phyloP scores from a whole-genome alignment of 2,797 vertebrate genomes.

The Poeciliopsis paucimaculata region DNA sequence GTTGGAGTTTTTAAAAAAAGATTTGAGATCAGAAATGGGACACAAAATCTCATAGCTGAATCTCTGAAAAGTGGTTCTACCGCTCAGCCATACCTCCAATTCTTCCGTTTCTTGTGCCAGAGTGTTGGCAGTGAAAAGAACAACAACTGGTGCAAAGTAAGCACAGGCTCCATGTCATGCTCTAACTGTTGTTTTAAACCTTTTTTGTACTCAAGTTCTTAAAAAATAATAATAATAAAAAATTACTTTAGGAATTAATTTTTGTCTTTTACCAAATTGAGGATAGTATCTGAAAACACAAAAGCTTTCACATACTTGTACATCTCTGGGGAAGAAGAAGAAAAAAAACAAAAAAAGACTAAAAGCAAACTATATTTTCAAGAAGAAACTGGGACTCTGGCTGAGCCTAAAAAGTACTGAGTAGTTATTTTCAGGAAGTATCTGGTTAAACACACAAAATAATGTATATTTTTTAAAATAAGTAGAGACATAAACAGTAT shows the following conservation, averaged over 20 bases:
- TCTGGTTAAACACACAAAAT: neutral
- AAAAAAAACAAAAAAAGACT: neutral
- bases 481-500: conserved; percentile 5
- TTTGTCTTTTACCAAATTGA: neutral
- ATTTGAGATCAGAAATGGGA: neutral
- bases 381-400: neutral
- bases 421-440: neutral
- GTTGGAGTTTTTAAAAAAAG: neutral
- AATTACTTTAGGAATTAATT: neutral
- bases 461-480: neutral
- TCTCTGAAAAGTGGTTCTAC: neutral
- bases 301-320: neutral
- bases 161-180: neutral
- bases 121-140: neutral
- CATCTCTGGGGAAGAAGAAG: neutral
- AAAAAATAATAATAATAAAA: no score
- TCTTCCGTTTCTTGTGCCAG: neutral
- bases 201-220: neutral
- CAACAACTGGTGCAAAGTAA: neutral
- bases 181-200: neutral
- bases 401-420: neutral
- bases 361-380: neutral
- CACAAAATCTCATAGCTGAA: neutral
- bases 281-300: neutral
- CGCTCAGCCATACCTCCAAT: neutral